Evolutionary conservation across 2,888 invertebrate species (phyloP), one percentile per base, ranked within the genome.

Genomic region (Drosophila recens): DNA sequence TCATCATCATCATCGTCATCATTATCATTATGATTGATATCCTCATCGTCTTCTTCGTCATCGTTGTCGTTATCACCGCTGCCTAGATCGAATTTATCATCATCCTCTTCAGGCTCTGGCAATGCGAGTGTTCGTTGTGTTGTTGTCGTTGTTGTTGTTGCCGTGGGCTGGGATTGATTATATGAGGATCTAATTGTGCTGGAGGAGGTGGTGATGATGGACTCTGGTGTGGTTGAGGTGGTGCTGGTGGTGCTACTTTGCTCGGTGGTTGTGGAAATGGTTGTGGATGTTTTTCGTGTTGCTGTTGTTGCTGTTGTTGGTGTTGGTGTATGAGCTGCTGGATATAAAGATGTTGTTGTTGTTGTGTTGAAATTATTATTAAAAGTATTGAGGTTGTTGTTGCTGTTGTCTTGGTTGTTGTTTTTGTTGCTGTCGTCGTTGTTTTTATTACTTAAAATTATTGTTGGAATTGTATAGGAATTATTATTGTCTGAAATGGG

Each of bases 251-350:
- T 30, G 17, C 17, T 43, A 17, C 15, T 57, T 1, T 34, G 34
- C 15, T 23, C n/a, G 42, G 67, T 51, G 43, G 43, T 67, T 65
- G 57, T 38, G 52, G 67, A 45, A 30, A 53, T 62, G 54, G 48
- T 46, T 40, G 27, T 70, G 30, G 45, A 9, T 61, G 43, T 56
- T 48, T 51, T 13, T 46, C 34, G 23, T 58, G 75, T 43, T 40
- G 72, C 34, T 17, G 67, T 62, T 46, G 58, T 30, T 49, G 75
- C 51, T 52, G 75, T 53, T 52, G 71, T 62, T 61, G 72, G 66
- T 66, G 80, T 74, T 71, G 75, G 75, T 78, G 74, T 75, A 61
- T 87, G 76, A 89, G 86, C 86, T 86, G 89, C 82, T 87, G 86
- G 85, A 86, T 87, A 86, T 80, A 89, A 75, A 89, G 80, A 89